These are phyloP conservation scores for Holacanthella duospinosa DNA, from an alignment of 2,888 invertebrate species.

Conservation along the genomic window DNA sequence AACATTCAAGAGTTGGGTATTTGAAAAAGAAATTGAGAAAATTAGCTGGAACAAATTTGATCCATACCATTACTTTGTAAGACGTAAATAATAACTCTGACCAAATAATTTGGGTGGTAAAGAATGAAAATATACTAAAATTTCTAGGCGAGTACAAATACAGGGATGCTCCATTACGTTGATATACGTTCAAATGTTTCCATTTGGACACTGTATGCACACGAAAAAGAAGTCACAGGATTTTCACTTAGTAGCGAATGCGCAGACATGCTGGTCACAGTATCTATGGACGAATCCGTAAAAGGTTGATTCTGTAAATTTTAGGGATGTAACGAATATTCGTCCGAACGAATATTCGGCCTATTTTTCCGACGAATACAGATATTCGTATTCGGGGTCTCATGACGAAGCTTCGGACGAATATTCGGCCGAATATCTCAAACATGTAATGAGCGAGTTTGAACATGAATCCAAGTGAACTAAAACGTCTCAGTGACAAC, in stretches of 20 bases:
- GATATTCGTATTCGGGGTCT: no score
- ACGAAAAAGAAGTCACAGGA: constrained; percentile 75
- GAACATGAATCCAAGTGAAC: no score
- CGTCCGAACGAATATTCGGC: no score
- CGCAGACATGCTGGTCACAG: constrained; percentile 54
- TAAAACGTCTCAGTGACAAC: no score
- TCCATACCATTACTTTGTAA: constrained; percentile 65
- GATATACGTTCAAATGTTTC: constrained; percentile 57
- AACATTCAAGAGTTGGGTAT: constrained; percentile 57
- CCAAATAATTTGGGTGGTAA: background rate
- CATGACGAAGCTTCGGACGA: no score
- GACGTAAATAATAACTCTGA: constrained; percentile 33
- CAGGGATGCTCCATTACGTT: constrained; percentile 57
- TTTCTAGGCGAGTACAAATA: constrained; percentile 47
- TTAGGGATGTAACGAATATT: no score
- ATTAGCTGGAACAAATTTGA: constrained; percentile 72
- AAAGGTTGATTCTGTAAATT: no score
- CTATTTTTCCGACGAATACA: no score
- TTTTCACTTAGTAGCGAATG: constrained; percentile 29
- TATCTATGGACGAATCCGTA: constrained; percentile 66
- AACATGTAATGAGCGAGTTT: no score
- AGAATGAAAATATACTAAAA: background rate
- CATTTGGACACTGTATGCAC: constrained; percentile 63
- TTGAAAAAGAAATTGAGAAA: constrained; percentile 73
- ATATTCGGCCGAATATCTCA: no score